Evolutionary conservation across 92 coral and sea anemone genomes (phyloP), one percentile per base, ranked within the genome.

Genomic region (Parazoanthus atlanticus): DNA sequence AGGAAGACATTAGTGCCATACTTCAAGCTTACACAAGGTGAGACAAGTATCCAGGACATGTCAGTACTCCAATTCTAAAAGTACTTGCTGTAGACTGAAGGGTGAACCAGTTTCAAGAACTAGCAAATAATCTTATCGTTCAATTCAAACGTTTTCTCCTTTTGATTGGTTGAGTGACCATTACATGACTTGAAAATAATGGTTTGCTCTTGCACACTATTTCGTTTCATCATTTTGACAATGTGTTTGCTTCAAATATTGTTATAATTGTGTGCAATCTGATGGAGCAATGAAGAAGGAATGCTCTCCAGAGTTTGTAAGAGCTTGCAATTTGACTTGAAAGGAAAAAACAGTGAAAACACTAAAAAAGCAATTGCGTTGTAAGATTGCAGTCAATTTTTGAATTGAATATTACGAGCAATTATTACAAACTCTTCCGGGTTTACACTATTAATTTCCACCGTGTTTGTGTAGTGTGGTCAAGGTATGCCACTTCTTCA

Each of bases 11-110:
- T 97, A 54, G 93, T 95, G 38, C 99, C 99, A 9, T 97, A 97
- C 95, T 97, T 95, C 83, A 98, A 97, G 91, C 93, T 97, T 43
- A 95, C 99, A 15, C 95, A 93, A 87, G 99, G 99, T 96, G 80
- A 52, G 92, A 43, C 2, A 29, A 19, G 70, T 7, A 49, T 32
- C 3, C 72, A 56, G 58, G 21, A 52, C 58, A 52, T 52, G 58
- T 16, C 19, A 43, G 58, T 52, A 16, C 23, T 52, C 21, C 19
- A 58, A 52, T 49, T 38, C 41, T 26, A 9, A 33, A 19, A 40
- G 1, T 36, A 76, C 12, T 40, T 76, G 58, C 69, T 10, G 69
- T 25, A 61, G 17, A 21, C 69, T 6, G 69, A 23, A 15, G 28
- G 69, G 7, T 5, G 3, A 3, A 61, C 26, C 21, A 61, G 28